Evolutionary conservation across 2,888 invertebrate genomes (phyloP).

Genomic region (Drosophila monieri): DNA sequence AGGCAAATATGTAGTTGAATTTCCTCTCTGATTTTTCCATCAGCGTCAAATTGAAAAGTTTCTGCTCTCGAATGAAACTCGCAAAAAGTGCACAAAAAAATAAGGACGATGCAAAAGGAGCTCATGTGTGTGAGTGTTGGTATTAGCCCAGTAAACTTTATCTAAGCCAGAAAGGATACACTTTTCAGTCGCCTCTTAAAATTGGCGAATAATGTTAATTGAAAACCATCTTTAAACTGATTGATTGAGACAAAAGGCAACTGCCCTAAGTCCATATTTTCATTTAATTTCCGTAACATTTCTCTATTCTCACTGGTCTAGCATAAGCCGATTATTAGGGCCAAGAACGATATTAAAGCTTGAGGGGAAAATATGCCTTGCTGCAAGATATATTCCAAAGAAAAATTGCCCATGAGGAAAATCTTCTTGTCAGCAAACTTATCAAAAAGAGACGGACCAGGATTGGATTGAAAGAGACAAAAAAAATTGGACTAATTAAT

Average conservation of each 20-base stretch:
- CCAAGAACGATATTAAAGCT: constrained; percentile 21
- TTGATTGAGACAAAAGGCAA: constrained; percentile 41
- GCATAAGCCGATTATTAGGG: constrained; percentile 76
- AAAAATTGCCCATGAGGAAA: constrained; percentile 66
- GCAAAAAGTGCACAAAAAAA: constrained; percentile 35
- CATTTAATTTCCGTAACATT: constrained; percentile 36
- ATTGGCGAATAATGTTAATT: constrained; percentile 43
- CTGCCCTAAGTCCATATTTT: constrained; percentile 18
- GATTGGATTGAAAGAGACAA: constrained; percentile 31
- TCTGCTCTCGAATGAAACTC: constrained; percentile 50
- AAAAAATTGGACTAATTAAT: constrained; percentile 71
- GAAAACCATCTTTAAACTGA: constrained; percentile 62
- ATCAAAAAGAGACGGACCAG: constrained; percentile 34
- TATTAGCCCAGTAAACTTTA: constrained; percentile 43
- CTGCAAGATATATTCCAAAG: constrained; percentile 35
- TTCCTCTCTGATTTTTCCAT: constrained; percentile 34
- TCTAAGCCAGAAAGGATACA: constrained; percentile 23
- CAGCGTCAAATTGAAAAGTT: constrained; percentile 68
- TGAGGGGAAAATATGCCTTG: constrained; percentile 32
- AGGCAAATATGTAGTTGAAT: constrained; percentile 47
- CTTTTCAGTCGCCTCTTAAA: constrained; percentile 9
- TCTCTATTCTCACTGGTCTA: constrained; percentile 56
- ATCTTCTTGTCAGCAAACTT: constrained; percentile 75
- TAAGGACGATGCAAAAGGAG: constrained; percentile 9
- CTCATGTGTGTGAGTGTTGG: constrained; percentile 9